Evolutionary conservation across 2,888 invertebrate genomes (phyloP), one percentile per base, ranked within the genome.

Genomic region (Stenolophus ochropezus): DNA sequence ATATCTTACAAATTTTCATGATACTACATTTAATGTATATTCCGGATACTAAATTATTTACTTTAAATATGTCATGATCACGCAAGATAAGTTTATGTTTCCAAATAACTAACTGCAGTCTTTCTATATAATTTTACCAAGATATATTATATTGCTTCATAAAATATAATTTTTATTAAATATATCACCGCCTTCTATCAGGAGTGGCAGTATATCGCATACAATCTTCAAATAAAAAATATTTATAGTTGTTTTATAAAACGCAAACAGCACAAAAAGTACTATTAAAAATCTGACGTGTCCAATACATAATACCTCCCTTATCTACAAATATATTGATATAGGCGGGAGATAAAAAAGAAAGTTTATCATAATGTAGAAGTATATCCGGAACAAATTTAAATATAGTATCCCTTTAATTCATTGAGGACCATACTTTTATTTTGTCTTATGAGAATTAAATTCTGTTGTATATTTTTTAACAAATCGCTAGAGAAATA

Each of bases 1-100:
- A 61, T 61, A 25, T 61, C 61, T 61, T 61, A 61, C 61, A 61
- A 61, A 69, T 69, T 69, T 21, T 20, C 33, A 33, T 27, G 65
- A 69, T 33, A 33, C 33, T 16, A 33, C 16, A 27, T 69, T 33
- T 33, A 69, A 69, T 69, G 18, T 33, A 18, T 69, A 69, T 33
- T 69, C 33, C 33, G 61, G 61, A 61, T 61, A 33, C 65, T 33
- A 6, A 33, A 69, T 69, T 33, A 27, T 69, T 69, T 69, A 69
- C 33, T 69, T 69, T 69, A 20, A 69, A 61, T 61, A 25, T 61
- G 61, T 61, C 61, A 25, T 61, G 61, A 61, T 23, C 25, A 4
- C 14, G 11, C n/a, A 61, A n/a, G 18, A 61, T 61, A 61, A 25
- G 23, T 61, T 21, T 61, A 23, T 61, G 14, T 61, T 61, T n/a